Percentiles rank a stretch among this genome's conserved stretches.
These are phyloP conservation scores for Argentina silus DNA, from an alignment of 2,797 vertebrate genomes.

Conservation along the genomic window DNA sequence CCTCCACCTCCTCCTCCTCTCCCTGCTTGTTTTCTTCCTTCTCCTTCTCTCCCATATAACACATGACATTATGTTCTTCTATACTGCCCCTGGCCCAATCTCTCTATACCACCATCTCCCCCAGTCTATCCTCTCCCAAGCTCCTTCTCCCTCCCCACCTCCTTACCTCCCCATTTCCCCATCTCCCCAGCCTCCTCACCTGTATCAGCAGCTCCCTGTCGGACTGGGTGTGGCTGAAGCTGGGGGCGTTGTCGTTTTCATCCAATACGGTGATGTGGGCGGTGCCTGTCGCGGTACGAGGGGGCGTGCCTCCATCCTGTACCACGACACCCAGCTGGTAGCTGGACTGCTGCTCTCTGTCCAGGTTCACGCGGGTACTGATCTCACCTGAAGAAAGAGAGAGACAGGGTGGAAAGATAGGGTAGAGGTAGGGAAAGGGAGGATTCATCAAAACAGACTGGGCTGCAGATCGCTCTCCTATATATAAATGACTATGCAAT, in stretches of 20 bases:
- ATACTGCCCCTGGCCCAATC: neutral
- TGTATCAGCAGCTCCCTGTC: constrained; percentile 87
- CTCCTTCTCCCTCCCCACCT: neutral
- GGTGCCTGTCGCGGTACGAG: constrained; percentile 90
- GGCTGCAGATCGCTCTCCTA: too few species aligned
- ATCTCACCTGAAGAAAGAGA: constrained; percentile 83
- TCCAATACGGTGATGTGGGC: constrained; percentile 90
- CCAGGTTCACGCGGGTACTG: constrained; percentile 87
- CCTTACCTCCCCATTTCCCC: neutral
- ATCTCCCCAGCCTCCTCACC: constrained; percentile 71
- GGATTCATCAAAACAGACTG: neutral
- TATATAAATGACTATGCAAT: too few species aligned
- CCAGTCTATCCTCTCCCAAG: neutral
- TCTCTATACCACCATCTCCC: neutral
- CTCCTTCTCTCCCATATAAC: neutral
- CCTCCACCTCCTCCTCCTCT: neutral
- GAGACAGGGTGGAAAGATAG: neutral
- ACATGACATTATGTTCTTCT: neutral
- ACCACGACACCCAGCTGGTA: constrained; percentile 92
- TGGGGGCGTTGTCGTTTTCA: constrained; percentile 91
- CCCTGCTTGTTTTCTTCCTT: neutral
- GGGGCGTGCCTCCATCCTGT: constrained; percentile 91
- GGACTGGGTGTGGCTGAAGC: constrained; percentile 81
- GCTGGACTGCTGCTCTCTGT: constrained; percentile 93
- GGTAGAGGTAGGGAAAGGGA: too few species aligned